A percentile compares a stretch with the other conserved stretches of the same genome.
Evolutionary conservation across 2,888 invertebrate species (phyloP).

Genomic region (Folsomia manolachei): DNA sequence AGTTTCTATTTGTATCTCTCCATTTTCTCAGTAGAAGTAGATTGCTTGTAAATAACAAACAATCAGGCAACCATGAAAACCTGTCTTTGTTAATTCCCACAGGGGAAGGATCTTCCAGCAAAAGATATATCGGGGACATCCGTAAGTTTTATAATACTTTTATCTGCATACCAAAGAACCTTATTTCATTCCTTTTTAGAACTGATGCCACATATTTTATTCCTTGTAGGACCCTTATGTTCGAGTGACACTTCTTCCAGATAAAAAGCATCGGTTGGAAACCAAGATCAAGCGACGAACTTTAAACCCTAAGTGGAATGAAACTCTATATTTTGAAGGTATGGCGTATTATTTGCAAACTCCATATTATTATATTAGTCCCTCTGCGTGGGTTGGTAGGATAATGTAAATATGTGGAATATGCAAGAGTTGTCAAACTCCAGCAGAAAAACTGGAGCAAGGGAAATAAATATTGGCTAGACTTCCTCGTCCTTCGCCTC

Average conservation of each 20-base stretch:
- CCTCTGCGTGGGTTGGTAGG: no score
- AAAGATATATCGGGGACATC: constrained; percentile 89
- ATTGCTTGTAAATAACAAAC: no score
- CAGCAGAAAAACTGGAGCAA: background rate
- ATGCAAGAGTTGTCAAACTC: no score
- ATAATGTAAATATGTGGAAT: no score
- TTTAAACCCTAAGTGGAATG: constrained; percentile 88
- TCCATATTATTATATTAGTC: constrained; percentile 55
- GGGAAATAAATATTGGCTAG: background rate
- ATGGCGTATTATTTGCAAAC: no score
- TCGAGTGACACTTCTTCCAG: constrained; percentile 80
- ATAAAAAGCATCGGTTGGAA: constrained; percentile 87
- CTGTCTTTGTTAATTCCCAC: constrained; percentile 35
- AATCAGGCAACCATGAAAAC: no score
- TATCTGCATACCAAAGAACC: no score
- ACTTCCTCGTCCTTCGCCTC: background rate
- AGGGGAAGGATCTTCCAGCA: constrained; percentile 91
- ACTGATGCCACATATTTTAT: no score
- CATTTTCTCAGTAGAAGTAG: background rate
- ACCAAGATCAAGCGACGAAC: constrained; percentile 89
- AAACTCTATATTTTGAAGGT: constrained; percentile 90
- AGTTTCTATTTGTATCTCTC: background rate
- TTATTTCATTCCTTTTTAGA: no score
- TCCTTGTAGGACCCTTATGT: constrained; percentile 93
- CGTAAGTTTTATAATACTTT: no score